These are phyloP conservation scores for Bruchidius siliquastri DNA, from an alignment of 2,888 invertebrate species.

Conservation along the genomic window DNA sequence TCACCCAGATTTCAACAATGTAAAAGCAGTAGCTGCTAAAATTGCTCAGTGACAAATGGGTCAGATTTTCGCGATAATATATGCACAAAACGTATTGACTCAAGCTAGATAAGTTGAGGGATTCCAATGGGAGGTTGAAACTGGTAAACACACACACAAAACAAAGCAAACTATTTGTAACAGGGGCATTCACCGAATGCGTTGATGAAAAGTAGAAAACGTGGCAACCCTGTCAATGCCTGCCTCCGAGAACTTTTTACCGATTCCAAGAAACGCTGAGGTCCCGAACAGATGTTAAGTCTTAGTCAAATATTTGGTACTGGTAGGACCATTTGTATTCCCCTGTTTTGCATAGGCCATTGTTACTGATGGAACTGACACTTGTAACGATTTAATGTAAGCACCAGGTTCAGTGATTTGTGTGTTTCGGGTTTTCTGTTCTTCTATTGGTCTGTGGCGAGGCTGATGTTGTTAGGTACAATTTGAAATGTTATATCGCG, in stretches of 20 bases:
- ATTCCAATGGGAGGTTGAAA: no score
- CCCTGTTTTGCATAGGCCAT: not conserved
- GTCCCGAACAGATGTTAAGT: slow-evolving; percentile 16
- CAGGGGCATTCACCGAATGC: no score
- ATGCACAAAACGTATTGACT: no score
- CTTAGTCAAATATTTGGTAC: slow-evolving; percentile 15
- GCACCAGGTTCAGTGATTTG: not conserved
- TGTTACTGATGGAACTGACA: not conserved
- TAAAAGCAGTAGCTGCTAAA: no score
- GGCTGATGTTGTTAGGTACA: not conserved
- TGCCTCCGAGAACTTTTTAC: slow-evolving; percentile 14
- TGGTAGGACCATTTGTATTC: slow-evolving; percentile 13
- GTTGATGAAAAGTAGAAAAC: not conserved
- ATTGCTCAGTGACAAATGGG: no score
- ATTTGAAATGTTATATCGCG: not conserved
- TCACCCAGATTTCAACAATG: no score
- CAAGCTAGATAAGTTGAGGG: no score
- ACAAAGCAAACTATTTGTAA: no score
- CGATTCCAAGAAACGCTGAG: slow-evolving; percentile 13
- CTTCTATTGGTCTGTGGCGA: not conserved
- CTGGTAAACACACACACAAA: no score
- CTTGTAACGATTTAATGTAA: not conserved
- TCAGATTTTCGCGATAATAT: no score
- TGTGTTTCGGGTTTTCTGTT: not conserved
- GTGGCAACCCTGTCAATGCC: slow-evolving; percentile 6